Conservation (phyloP, 2,797 vertebrate species). For the Ctenosaura bakeri region DNA sequence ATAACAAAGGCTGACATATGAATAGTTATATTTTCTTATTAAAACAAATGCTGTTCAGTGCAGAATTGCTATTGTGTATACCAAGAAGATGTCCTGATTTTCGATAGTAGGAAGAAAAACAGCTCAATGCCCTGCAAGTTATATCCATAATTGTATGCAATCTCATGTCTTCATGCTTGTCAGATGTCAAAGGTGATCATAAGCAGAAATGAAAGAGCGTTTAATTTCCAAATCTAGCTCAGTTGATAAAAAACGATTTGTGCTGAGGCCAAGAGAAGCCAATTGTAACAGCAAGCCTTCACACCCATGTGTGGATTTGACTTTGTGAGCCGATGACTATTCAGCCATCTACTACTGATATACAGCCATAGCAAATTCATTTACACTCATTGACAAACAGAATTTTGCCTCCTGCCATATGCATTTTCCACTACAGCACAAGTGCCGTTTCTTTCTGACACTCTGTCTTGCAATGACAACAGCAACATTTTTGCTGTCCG, state of each 20-base stretch:
- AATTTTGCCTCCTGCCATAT: constrained; percentile 60
- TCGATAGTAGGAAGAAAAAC: constrained; percentile 48
- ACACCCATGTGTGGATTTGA: constrained; percentile 56
- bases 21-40: constrained; percentile 5
- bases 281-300: constrained; percentile 54
- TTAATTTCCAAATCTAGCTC: constrained; percentile 58
- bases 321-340: constrained; percentile 60
- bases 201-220: constrained; percentile 59
- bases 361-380: constrained; percentile 55
- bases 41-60: constrained; percentile 49
- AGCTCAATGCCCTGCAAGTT: constrained; percentile 54
- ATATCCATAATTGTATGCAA: constrained; percentile 59
- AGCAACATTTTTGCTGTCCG: not conserved
- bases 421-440: constrained; percentile 64
- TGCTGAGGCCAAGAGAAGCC: constrained; percentile 50
- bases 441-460: constrained; percentile 55
- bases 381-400: constrained; percentile 48
- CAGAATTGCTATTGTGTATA: constrained; percentile 45
- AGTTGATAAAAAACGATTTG: constrained; percentile 55
- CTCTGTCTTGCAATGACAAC: not conserved
- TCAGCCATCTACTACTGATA: constrained; percentile 70
- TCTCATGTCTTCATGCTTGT: constrained; percentile 52
- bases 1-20: constrained; percentile 14
- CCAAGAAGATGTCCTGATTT: constrained; percentile 52
- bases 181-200: constrained; percentile 68